These are phyloP conservation scores for Lobophora halterata DNA, from an alignment of 2,888 invertebrate genomes.

Conservation along the genomic window DNA sequence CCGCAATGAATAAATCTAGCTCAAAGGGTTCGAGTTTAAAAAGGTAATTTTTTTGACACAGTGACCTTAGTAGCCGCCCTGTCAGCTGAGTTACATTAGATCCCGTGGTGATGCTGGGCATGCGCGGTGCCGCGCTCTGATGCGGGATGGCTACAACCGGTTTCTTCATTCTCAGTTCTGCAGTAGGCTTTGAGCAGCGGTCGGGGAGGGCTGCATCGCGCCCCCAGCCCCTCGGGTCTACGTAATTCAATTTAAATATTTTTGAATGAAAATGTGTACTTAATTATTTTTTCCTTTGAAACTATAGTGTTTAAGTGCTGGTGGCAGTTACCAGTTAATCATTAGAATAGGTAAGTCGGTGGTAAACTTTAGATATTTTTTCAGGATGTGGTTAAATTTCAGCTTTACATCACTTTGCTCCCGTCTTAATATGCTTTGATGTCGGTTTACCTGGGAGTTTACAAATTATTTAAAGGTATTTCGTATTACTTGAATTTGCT, in stretches of 20 bases:
- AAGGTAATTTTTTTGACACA: constrained; percentile 52
- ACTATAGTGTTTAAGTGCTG: constrained; percentile 17
- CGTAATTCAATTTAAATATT: constrained; percentile 16
- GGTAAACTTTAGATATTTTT: constrained; percentile 8
- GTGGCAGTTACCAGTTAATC: constrained; percentile 7
- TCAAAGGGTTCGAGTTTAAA: constrained; percentile 13
- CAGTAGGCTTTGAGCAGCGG: constrained; percentile 52
- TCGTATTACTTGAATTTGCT: no score
- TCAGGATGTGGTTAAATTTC: constrained; percentile 1
- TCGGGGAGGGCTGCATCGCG: constrained; percentile 39
- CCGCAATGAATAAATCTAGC: constrained; percentile 19
- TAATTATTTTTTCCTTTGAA: constrained; percentile 4
- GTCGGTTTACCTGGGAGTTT: no score
- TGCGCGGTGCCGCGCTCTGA: constrained; percentile 48
- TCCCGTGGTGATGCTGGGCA: constrained; percentile 51
- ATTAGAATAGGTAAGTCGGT: constrained; percentile 21
- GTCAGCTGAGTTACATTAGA: constrained; percentile 60
- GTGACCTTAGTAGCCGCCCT: constrained; percentile 65
- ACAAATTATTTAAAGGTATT: no score
- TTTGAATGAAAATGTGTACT: constrained; percentile 24
- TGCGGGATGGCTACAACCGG: constrained; percentile 62
- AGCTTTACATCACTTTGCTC: constrained; percentile 2
- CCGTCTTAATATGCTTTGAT: no score
- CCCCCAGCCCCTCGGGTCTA: constrained; percentile 16
- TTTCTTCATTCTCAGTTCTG: constrained; percentile 52